A percentile compares a stretch with the other conserved stretches of the same genome.
These are phyloP conservation scores for Yponomeuta plumbellus DNA, from an alignment of 2,888 invertebrate genomes.

Conservation along the genomic window DNA sequence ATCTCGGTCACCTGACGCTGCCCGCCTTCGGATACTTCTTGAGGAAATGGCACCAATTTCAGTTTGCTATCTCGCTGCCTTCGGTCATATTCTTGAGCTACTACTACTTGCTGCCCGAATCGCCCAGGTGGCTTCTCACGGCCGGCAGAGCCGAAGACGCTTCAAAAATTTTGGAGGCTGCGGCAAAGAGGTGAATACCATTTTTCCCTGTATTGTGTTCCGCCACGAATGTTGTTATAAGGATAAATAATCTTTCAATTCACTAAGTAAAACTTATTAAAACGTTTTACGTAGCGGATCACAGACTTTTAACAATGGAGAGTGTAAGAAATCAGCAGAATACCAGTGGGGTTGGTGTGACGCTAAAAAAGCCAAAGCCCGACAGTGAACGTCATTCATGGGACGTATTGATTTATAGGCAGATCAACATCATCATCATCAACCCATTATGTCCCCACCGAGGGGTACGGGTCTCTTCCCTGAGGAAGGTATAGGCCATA, in stretches of 20 bases:
- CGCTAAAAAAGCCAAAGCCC: background rate
- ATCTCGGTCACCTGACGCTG: conserved; percentile 80
- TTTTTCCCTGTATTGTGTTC: background rate
- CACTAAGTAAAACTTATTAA: background rate
- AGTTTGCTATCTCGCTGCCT: conserved; percentile 80
- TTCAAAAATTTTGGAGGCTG: conserved; percentile 78
- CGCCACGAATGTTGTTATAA: background rate
- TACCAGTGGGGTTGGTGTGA: too few relatives aligned
- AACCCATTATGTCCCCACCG: too few relatives aligned
- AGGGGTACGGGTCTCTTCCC: too few relatives aligned
- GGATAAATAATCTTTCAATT: too few relatives aligned
- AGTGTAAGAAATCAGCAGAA: too few relatives aligned
- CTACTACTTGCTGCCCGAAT: conserved; percentile 86
- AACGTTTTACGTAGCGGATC: too few relatives aligned
- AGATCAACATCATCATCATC: too few relatives aligned
- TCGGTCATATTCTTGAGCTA: conserved; percentile 80
- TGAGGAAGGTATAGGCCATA: too few relatives aligned
- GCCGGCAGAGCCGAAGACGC: conserved; percentile 81
- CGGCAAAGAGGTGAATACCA: conserved; percentile 70
- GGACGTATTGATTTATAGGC: background rate
- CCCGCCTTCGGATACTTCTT: conserved; percentile 80
- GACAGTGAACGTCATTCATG: background rate
- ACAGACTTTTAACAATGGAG: too few relatives aligned
- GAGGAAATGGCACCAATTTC: conserved; percentile 81
- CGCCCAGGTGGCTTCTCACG: conserved; percentile 87